Evolutionary conservation across 2,797 vertebrate genomes (phyloP).

Genomic region (Chlorospingus flavigularis): DNA sequence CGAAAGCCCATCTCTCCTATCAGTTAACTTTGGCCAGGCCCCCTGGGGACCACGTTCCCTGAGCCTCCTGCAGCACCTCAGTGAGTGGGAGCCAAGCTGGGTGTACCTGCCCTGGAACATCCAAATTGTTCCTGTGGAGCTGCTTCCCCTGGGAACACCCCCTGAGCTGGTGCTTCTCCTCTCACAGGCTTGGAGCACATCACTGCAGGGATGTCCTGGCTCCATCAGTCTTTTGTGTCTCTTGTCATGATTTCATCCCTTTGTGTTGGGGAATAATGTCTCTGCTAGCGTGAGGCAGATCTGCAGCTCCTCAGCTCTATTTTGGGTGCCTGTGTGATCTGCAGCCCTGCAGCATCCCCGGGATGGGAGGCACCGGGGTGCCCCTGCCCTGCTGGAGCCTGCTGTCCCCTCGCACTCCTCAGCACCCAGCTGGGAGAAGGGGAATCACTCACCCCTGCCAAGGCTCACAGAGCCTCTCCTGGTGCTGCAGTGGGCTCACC

Average conservation of each 20-base stretch:
- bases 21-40: neutral
- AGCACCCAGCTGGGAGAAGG: neutral
- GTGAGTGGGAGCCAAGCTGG: neutral
- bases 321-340: neutral
- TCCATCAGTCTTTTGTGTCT: neutral
- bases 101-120: neutral
- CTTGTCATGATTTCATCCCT: neutral
- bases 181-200: rapidly evolving
- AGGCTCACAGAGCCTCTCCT: neutral
- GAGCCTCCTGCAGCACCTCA: neutral
- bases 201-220: neutral
- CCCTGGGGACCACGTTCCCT: neutral
- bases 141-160: neutral
- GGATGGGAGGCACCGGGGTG: neutral
- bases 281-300: neutral
- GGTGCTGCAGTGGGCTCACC: neutral
- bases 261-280: neutral
- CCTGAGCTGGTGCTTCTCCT: neutral
- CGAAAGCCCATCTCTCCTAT: neutral
- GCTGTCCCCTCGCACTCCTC: neutral
- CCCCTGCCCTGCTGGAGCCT: neutral
- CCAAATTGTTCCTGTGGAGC: neutral
- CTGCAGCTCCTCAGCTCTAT: neutral
- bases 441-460: neutral
- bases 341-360: neutral